phyloP scores from a whole-genome alignment of 2,888 invertebrate genomes.

The Vesta saturnalis region DNA sequence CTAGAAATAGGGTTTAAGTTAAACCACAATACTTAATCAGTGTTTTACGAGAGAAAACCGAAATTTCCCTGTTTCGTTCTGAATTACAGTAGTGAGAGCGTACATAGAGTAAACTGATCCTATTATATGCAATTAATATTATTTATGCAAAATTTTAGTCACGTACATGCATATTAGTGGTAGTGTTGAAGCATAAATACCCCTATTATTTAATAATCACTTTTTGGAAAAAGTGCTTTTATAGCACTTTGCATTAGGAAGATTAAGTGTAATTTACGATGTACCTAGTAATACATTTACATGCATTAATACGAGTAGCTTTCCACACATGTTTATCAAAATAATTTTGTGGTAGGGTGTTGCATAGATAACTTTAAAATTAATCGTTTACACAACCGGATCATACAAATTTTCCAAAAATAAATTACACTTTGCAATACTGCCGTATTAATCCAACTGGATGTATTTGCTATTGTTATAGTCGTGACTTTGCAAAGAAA shows the following conservation, averaged over 20 bases:
- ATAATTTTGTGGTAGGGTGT: no score
- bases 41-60: slow-evolving; percentile 1
- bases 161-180: not conserved
- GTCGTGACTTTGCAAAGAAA: no score
- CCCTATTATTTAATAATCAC: not conserved
- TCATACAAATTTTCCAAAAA: no score
- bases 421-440: no score
- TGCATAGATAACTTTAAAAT: no score
- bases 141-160: not conserved
- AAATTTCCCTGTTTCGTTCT: not conserved
- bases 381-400: no score
- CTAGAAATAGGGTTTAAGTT: slow-evolving; percentile 4
- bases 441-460: no score
- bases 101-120: not conserved
- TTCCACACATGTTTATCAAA: not conserved
- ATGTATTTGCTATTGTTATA: no score
- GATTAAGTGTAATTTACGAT: not conserved
- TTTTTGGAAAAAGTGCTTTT: not conserved
- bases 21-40: slow-evolving; percentile 8
- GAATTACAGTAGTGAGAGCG: not conserved
- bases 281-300: not conserved
- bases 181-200: not conserved
- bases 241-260: not conserved
- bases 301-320: not conserved
- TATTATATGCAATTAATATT: not conserved